Percentiles rank a stretch among this genome's conserved stretches.
These are phyloP conservation scores for Bufo bufo DNA, from an alignment of 2,113 vertebrate genomes.

Conservation along the genomic window DNA sequence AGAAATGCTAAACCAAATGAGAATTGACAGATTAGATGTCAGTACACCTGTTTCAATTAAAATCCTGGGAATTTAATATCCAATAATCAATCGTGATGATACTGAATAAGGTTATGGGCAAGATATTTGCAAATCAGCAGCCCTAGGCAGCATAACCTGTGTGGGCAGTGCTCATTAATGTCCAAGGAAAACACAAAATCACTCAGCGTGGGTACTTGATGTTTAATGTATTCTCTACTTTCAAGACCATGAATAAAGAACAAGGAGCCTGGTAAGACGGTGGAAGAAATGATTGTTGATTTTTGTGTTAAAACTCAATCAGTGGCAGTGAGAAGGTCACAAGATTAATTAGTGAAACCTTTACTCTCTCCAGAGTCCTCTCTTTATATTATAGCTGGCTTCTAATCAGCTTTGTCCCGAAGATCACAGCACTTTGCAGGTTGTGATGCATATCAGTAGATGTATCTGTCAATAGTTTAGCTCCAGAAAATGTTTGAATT, in stretches of 20 bases:
- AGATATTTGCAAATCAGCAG: conserved; percentile 28
- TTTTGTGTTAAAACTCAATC: conserved; percentile 15
- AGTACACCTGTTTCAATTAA: conserved; percentile 39
- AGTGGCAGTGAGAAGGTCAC: conserved; percentile 13
- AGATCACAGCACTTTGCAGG: conserved; percentile 4
- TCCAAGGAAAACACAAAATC: conserved; percentile 8
- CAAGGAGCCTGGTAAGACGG: neutral
- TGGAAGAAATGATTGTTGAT: conserved; percentile 17
- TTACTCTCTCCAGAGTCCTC: neutral
- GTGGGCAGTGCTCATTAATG: neutral
- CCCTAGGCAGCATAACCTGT: too few relatives aligned
- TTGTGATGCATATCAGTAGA: neutral
- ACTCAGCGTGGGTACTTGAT: neutral
- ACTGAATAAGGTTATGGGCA: neutral
- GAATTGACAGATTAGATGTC: conserved; percentile 19
- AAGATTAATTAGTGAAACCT: conserved; percentile 28
- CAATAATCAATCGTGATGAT: conserved; percentile 41
- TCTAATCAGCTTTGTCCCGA: conserved; percentile 2
- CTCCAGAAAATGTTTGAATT: neutral
- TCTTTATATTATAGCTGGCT: conserved; percentile 15
- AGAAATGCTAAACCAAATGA: neutral
- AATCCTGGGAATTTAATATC: neutral
- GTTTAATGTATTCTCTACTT: neutral
- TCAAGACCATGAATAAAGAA: conserved; percentile 3
- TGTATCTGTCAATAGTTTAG: neutral